Base-by-base conservation (phyloP, 2,888 invertebrate species). In the Gandaritis pyraliata region DNA sequence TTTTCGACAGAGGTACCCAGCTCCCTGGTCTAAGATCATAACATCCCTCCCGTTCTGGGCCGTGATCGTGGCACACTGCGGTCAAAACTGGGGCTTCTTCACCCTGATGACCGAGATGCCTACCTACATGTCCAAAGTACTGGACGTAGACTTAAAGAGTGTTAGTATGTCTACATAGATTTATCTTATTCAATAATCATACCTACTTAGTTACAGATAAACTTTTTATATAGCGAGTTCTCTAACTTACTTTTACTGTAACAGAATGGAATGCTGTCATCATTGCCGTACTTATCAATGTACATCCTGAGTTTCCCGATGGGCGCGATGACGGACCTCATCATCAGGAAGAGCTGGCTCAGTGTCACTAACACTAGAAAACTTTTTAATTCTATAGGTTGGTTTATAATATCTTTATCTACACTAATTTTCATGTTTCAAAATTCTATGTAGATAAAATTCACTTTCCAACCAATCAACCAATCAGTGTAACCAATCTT, bases 61-160 rank as follows among this genome's bases (percentile, higher is more conserved):
- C 0, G 80, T 95, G 13, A 84, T 90, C 12, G 85, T 95, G 0
- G 94, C 94, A 0, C 96, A 96, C 71, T 94, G 95, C 61, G 94
- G 95, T 0, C 95, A 95, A 69, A 95, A 95, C 72, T 96, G 95
- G 95, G 96, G 96, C 10, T 96, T 95, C 85, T 96, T 95, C 85
- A 95, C 95, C 0, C 85, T 96, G 3, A 88, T 96, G 67, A 95
- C 95, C 0, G 94, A 96, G 81, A 94, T 95, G 81, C 96, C 96
- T 0, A 94, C 93, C 0, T 96, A 95, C 76, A 94, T 96, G 93
- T 87, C 91, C 18, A 88, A 88, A 43, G 94, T 95, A 0, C 86
- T 96, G 0, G 78, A 88, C 12, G 93, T 94, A 51, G 79, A 95
- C 54, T 90, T 96, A 3, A 92, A 93, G 72, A 84, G 87, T 73